Evolutionary conservation across 2,888 invertebrate genomes (phyloP).

Genomic region (Sabellastarte sp.): DNA sequence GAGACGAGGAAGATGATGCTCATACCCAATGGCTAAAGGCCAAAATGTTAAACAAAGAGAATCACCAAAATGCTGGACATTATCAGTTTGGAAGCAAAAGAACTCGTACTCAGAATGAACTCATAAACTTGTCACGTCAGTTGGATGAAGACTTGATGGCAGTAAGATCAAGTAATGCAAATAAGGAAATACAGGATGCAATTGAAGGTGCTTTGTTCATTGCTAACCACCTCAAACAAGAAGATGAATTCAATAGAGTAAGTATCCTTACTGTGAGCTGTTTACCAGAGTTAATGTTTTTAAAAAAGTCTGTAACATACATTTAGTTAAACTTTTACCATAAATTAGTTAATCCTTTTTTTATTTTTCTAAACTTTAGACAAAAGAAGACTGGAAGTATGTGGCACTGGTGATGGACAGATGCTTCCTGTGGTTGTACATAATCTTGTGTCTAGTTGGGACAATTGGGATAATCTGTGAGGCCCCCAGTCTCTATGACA

Average conservation of each 20-base stretch:
- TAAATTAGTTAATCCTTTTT: no score
- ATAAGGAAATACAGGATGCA: slow-evolving; percentile 29
- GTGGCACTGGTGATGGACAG: no score
- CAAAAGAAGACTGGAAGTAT: no score
- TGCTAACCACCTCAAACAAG: slow-evolving; percentile 33
- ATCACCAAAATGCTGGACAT: neutral
- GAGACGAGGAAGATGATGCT: neutral
- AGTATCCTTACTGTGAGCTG: no score
- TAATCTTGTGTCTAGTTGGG: no score
- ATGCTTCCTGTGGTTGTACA: no score
- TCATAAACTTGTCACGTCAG: slow-evolving; percentile 27
- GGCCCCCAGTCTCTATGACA: no score
- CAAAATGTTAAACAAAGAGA: neutral
- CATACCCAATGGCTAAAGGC: neutral
- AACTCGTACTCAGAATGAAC: slow-evolving; percentile 29
- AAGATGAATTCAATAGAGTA: slow-evolving; percentile 30
- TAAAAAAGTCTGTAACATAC: no score
- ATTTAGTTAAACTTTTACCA: no score
- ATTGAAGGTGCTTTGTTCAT: slow-evolving; percentile 34
- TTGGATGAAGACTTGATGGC: slow-evolving; percentile 24
- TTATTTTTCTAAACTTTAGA: no score
- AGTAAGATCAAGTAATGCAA: slow-evolving; percentile 10
- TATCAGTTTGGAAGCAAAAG: slow-evolving; percentile 23
- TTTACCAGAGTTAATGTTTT: no score
- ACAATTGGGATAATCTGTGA: no score